These are phyloP conservation scores for Hipparchia sbordonii DNA, from an alignment of 2,888 invertebrate species.

Conservation along the genomic window DNA sequence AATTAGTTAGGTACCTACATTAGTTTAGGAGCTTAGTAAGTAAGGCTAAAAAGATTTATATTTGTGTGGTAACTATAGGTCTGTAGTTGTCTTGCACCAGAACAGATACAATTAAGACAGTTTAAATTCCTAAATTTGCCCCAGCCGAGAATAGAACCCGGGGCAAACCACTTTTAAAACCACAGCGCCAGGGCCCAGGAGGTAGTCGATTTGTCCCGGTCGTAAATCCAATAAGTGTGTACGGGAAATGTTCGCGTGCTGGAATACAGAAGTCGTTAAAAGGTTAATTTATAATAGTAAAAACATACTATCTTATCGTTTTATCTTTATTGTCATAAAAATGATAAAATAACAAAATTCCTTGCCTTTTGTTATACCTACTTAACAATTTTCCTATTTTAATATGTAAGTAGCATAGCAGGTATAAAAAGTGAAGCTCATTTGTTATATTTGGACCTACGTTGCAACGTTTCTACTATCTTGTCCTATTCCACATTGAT, in stretches of 20 bases:
- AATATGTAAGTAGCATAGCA: not conserved
- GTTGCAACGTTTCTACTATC: not conserved
- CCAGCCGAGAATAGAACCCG: no score
- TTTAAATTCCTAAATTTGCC: no score
- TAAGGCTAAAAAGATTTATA: no score
- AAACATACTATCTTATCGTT: not conserved
- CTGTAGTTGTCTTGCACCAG: no score
- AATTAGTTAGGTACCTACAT: no score
- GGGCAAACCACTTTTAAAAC: no score
- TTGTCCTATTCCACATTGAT: not conserved
- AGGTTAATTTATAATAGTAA: not conserved
- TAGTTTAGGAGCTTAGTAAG: no score
- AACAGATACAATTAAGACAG: no score
- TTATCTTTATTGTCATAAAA: slow-evolving; percentile 2
- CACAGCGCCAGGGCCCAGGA: no score
- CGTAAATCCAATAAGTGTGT: not conserved
- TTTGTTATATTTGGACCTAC: not conserved
- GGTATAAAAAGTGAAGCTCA: not conserved
- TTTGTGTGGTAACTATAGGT: no score
- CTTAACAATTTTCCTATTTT: not conserved
- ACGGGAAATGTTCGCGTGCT: not conserved
- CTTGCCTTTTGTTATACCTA: not conserved
- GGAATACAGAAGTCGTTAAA: slow-evolving; percentile 6
- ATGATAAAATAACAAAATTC: not conserved
- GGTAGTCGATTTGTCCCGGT: not conserved